Evolutionary conservation across 2,888 invertebrate genomes (phyloP), one percentile per base, ranked within the genome.

Genomic region (Lottia scabra): DNA sequence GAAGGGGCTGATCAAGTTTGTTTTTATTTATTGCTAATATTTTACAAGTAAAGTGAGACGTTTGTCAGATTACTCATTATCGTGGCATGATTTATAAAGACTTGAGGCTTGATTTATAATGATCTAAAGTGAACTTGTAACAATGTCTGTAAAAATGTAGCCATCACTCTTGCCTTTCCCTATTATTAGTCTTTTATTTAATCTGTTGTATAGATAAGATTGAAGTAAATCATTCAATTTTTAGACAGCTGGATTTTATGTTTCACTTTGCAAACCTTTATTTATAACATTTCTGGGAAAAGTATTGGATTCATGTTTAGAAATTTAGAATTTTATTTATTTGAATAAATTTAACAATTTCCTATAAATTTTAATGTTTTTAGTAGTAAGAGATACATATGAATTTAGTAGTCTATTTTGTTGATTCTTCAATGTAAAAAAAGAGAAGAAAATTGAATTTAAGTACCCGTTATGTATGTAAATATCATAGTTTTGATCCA

Each of bases 81-180:
- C 23, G 19, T 56, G 56, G 56, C 56, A 56, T 56, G 56, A 56
- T 56, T 56, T 56, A 56, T 56, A 56, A 10, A 23, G 56, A 56
- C 56, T 56, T 23, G 56, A 56, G 56, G 30, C 62, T 63, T 74
- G 73, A 76, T 72, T 74, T 71, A 68, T 71, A 63, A 64, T 71
- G 75, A 73, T 72, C 70, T 56, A 65, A 63, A 68, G 67, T 67
- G 70, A 64, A 27, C 64, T 65, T 48, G 67, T 65, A 30, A 67
- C 68, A 62, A 68, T 56, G 69, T 44, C 65, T 63, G 67, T 56
- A 56, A 56, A 56, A 56, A 56, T 56, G 19, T 56, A 56, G 19
- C 19, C 56, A 56, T 56, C 56, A 56, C 56, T 56, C 19, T 23
- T 56, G 56, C 19, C 56, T 56, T 56, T 56, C 56, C 23, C 56